Percentiles rank a stretch among this genome's conserved stretches.
These are phyloP conservation scores for Drosophila ananassae DNA, from an alignment of 1,140 invertebrate species.

Conservation along the genomic window DNA sequence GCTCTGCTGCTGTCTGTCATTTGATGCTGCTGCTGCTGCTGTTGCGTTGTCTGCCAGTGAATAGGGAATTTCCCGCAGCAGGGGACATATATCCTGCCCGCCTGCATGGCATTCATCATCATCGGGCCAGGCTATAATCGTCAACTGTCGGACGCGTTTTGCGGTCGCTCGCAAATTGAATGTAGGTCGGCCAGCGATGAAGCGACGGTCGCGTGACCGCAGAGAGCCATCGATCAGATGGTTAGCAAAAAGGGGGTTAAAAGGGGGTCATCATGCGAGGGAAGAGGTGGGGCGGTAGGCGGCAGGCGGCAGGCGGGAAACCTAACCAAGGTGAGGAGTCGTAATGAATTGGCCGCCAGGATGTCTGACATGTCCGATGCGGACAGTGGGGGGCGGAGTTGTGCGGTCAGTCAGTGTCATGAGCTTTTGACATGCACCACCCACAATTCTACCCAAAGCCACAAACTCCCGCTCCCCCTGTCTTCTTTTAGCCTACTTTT, in stretches of 20 bases:
- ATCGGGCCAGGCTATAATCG: conserved; percentile 51
- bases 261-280: background rate
- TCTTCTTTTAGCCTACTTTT: conserved; percentile 1
- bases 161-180: conserved; percentile 77
- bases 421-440: conserved; percentile 54
- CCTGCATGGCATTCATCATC: conserved; percentile 15
- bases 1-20: conserved; percentile 12
- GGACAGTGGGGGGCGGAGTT: conserved; percentile 16
- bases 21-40: conserved; percentile 11
- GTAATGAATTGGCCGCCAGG: conserved; percentile 68
- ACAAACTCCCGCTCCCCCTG: background rate
- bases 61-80: conserved; percentile 20
- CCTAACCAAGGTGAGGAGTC: conserved; percentile 31
- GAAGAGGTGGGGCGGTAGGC: no score
- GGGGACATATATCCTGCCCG: conserved; percentile 2
- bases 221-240: conserved; percentile 74
- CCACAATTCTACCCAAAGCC: conserved; percentile 2
- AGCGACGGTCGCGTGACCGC: conserved; percentile 70
- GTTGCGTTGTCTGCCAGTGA: conserved; percentile 29
- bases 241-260: conserved; percentile 21
- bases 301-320: no score
- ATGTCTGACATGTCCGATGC: conserved; percentile 59
- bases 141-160: conserved; percentile 78
- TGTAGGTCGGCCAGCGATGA: conserved; percentile 66
- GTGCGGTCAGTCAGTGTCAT: conserved; percentile 62